Conservation (phyloP, 2,113 vertebrate species). For the Tachysurus fulvidraco region DNA sequence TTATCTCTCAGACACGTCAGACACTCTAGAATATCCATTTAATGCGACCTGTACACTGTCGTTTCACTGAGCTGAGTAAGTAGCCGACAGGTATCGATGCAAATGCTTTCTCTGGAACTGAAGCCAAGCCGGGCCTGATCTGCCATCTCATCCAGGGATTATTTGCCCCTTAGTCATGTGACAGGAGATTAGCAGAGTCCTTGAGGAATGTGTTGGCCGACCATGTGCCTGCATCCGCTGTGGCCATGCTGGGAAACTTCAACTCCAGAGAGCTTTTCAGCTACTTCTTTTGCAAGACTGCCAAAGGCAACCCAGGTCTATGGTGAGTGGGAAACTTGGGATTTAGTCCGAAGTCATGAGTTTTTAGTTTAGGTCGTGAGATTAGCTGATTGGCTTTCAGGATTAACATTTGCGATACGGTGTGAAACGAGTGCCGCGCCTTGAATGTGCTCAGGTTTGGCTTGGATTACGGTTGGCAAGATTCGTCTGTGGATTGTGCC, state of each 20-base stretch:
- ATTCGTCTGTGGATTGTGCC: neutral
- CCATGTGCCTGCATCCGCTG: conserved; percentile 62
- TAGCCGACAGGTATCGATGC: conserved; percentile 45
- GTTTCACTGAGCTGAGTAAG: conserved; percentile 2
- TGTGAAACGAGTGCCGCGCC: conserved; percentile 7
- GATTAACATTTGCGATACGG: conserved; percentile 9
- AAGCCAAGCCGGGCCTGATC: conserved; percentile 56
- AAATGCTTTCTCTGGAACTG: conserved; percentile 50
- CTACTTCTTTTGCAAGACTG: conserved; percentile 77
- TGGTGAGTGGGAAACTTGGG: conserved; percentile 68
- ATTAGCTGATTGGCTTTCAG: conserved; percentile 19
- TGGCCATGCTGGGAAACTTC: conserved; percentile 77
- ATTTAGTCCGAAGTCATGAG: conserved; percentile 13
- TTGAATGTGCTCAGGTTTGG: conserved; percentile 38
- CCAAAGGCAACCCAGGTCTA: conserved; percentile 74
- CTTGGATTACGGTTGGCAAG: conserved; percentile 25
- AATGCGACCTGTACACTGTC: neutral
- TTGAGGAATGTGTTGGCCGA: conserved; percentile 66
- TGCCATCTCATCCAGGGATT: conserved; percentile 65
- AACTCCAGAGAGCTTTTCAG: conserved; percentile 77
- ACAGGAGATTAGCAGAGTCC: conserved; percentile 71
- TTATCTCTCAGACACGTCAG: neutral
- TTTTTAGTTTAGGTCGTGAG: conserved; percentile 17
- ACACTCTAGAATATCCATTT: neutral
- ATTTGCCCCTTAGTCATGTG: conserved; percentile 75